A percentile compares a stretch with the other conserved stretches of the same genome.
Conservation (phyloP, 2,797 vertebrate species). For the Gambusia yucatana region DNA sequence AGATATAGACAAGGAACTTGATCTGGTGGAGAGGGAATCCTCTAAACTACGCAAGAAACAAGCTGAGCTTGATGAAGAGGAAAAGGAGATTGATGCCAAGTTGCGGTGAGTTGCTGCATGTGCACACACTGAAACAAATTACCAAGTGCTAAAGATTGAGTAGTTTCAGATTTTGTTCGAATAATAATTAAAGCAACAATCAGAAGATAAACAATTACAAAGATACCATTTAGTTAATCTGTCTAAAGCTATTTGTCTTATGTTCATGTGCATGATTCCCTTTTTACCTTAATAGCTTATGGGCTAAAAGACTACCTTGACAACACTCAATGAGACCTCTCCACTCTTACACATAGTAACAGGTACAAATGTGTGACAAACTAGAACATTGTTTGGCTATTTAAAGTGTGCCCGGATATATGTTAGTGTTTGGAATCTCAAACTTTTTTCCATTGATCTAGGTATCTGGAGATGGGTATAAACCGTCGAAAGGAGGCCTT, state of each 20-base stretch:
- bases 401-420: slow-evolving; percentile 28
- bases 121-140: slow-evolving; percentile 12
- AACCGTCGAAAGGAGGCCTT: slow-evolving; percentile 97
- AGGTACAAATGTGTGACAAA: slow-evolving; percentile 79
- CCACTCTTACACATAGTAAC: slow-evolving; percentile 76
- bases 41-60: slow-evolving; percentile 99
- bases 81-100: slow-evolving; percentile 99
- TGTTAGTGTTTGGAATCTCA: slow-evolving; percentile 12
- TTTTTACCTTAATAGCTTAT: slow-evolving; percentile 74
- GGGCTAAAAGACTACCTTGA: slow-evolving; percentile 81
- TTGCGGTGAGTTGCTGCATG: slow-evolving; percentile 75
- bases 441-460: slow-evolving; percentile 42
- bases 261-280: slow-evolving; percentile 74
- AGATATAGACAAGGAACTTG: slow-evolving; percentile 98
- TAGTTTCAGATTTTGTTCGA: slow-evolving; percentile 3
- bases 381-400: slow-evolving; percentile 37
- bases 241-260: slow-evolving; percentile 45
- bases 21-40: slow-evolving; percentile 97
- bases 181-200: slow-evolving; percentile 18
- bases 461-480: slow-evolving; percentile 99
- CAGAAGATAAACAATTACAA: background rate
- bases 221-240: slow-evolving; percentile 38
- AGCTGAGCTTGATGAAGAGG: slow-evolving; percentile 98
- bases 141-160: background rate
- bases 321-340: slow-evolving; percentile 76